Conservation (phyloP, 2,113 vertebrate species). For the Pionites leucogaster region DNA sequence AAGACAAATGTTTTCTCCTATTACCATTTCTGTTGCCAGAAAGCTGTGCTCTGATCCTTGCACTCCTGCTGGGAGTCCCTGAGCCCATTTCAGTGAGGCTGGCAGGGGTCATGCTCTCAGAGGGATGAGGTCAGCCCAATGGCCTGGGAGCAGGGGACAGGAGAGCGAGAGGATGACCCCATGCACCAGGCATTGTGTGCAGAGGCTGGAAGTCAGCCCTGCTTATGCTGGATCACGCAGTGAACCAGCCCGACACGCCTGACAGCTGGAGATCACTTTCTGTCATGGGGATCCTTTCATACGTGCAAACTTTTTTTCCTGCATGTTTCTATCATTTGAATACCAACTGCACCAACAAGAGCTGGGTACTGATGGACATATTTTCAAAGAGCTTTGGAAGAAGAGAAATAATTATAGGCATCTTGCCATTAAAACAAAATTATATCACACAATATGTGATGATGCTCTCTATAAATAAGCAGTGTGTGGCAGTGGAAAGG, state of each 20-base stretch:
- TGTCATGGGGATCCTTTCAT: neutral
- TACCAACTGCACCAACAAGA: neutral
- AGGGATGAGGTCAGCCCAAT: neutral
- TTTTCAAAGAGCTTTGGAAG: neutral
- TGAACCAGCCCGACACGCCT: fast-evolving
- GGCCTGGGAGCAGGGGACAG: neutral
- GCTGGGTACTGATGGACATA: neutral
- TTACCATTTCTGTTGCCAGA: neutral
- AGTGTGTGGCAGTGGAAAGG: neutral
- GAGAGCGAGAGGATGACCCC: neutral
- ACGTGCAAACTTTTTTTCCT: neutral
- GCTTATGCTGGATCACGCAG: neutral
- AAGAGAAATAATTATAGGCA: neutral
- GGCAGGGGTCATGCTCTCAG: neutral
- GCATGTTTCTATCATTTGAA: neutral
- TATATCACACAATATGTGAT: neutral
- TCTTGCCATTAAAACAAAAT: neutral
- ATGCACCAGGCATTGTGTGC: neutral
- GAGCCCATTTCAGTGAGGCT: constrained; percentile 1
- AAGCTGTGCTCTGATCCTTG: neutral
- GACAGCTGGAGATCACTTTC: neutral
- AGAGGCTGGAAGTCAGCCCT: neutral
- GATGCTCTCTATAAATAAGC: neutral
- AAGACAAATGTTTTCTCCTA: neutral
- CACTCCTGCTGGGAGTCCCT: neutral